Evolutionary conservation across 2,113 vertebrate species (phyloP).

Genomic region (Saguinus midas): DNA sequence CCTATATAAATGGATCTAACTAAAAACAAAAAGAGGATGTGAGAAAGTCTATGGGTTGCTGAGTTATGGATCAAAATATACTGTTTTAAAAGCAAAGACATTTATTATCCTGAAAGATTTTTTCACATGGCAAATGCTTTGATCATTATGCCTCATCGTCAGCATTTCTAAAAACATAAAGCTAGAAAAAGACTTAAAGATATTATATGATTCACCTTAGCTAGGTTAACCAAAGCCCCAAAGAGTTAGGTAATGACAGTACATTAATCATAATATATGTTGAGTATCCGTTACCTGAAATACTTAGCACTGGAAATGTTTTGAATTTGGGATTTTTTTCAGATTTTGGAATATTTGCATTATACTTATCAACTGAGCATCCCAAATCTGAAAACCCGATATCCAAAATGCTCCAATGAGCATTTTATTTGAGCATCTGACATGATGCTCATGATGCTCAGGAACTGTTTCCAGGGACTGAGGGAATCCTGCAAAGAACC

Average conservation of each 20-base stretch:
- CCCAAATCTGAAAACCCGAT: background rate
- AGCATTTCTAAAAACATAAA: background rate
- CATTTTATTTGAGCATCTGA: background rate
- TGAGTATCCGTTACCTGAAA: background rate
- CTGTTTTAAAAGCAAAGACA: background rate
- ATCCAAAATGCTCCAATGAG: background rate
- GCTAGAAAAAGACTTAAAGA: background rate
- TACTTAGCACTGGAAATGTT: background rate
- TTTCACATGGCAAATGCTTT: background rate
- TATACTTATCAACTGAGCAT: background rate
- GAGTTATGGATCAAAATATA: background rate
- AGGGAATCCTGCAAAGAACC: background rate
- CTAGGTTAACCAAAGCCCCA: background rate
- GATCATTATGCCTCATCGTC: background rate
- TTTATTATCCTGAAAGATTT: background rate
- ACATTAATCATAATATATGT: background rate
- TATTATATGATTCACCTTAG: background rate
- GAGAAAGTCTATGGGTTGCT: background rate
- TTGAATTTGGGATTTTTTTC: background rate
- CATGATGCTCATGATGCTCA: too few relatives aligned
- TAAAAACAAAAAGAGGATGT: background rate
- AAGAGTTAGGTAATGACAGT: background rate
- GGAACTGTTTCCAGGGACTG: too few relatives aligned
- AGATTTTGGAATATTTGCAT: background rate
- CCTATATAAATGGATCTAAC: background rate